Percentiles rank a stretch among this genome's conserved stretches.
phyloP scores from a whole-genome alignment of 1,140 invertebrate genomes.

The Dinothrombium tinctorium region DNA sequence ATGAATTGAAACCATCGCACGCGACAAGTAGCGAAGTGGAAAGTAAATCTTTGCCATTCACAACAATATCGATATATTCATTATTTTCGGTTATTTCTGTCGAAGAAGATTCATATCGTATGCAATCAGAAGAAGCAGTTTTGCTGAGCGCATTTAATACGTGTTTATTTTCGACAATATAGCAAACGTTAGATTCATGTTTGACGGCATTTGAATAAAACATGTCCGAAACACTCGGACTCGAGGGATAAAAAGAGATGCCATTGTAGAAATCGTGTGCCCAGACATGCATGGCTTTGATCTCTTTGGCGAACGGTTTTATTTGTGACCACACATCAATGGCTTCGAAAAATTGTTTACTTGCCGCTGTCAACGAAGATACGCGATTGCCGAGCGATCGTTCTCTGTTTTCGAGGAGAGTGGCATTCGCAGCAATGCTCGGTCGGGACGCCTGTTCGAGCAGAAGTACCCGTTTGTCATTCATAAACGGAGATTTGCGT shows the following conservation, averaged over 20 bases:
- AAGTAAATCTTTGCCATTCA: background rate
- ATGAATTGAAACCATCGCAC: slow-evolving; percentile 12
- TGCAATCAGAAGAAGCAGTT: background rate
- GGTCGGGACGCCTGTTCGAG: slow-evolving; percentile 8
- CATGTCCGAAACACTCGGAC: background rate
- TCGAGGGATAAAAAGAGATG: slow-evolving; percentile 4
- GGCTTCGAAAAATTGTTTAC: slow-evolving; percentile 8
- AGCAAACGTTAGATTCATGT: slow-evolving; percentile 4
- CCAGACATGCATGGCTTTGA: slow-evolving; percentile 10
- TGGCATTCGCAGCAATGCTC: background rate
- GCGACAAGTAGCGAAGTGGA: slow-evolving; percentile 8
- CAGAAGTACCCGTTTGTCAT: slow-evolving; percentile 4
- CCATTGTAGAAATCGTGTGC: slow-evolving; percentile 2
- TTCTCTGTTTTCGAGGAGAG: background rate
- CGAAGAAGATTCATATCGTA: slow-evolving; percentile 3
- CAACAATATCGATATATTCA: background rate
- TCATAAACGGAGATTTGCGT: slow-evolving; percentile 1
- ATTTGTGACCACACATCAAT: slow-evolving; percentile 9
- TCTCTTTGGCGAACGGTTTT: slow-evolving; percentile 4
- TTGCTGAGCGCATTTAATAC: slow-evolving; percentile 3
- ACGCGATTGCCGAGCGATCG: slow-evolving; percentile 11
- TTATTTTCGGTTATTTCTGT: slow-evolving; percentile 1
- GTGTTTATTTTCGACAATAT: slow-evolving; percentile 10
- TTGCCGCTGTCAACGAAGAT: slow-evolving; percentile 9
- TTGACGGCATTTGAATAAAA: background rate